These are phyloP conservation scores for Leptothorax acervorum DNA, from an alignment of 2,888 invertebrate genomes.

Conservation along the genomic window DNA sequence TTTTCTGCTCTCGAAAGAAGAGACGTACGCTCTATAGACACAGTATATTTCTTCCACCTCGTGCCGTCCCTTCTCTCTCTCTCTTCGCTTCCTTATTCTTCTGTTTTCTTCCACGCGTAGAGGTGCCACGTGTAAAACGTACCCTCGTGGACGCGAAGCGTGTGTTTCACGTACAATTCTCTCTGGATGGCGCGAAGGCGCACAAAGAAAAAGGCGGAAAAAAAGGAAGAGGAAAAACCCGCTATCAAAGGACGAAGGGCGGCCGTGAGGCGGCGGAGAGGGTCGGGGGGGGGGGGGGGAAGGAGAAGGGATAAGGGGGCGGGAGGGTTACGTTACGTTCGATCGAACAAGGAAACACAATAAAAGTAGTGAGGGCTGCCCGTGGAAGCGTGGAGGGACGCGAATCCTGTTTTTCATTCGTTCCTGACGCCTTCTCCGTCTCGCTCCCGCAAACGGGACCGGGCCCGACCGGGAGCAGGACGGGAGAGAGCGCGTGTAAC, in stretches of 20 bases:
- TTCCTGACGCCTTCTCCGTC: constrained; percentile 70
- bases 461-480: constrained; percentile 38
- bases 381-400: constrained; percentile 70
- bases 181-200: constrained; percentile 29
- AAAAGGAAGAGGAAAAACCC: constrained; percentile 62
- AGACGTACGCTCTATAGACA: constrained; percentile 55
- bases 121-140: constrained; percentile 28
- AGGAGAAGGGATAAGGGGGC: neutral
- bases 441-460: neutral
- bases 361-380: constrained; percentile 78
- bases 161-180: constrained; percentile 66
- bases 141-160: constrained; percentile 17
- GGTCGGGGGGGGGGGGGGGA: constrained; percentile 31
- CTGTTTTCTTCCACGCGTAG: neutral
- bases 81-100: neutral
- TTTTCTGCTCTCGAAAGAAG: constrained; percentile 59
- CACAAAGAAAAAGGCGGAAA: constrained; percentile 48
- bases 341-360: constrained; percentile 81
- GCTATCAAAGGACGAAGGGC: constrained; percentile 56
- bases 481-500: constrained; percentile 67
- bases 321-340: constrained; percentile 76
- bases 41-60: neutral
- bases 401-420: constrained; percentile 84
- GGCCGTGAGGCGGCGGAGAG: neutral
- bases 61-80: constrained; percentile 29